Percentiles rank a stretch among this genome's conserved stretches.
Conservation (phyloP, 2,888 invertebrate genomes). For the Lymantria dispar region DNA sequence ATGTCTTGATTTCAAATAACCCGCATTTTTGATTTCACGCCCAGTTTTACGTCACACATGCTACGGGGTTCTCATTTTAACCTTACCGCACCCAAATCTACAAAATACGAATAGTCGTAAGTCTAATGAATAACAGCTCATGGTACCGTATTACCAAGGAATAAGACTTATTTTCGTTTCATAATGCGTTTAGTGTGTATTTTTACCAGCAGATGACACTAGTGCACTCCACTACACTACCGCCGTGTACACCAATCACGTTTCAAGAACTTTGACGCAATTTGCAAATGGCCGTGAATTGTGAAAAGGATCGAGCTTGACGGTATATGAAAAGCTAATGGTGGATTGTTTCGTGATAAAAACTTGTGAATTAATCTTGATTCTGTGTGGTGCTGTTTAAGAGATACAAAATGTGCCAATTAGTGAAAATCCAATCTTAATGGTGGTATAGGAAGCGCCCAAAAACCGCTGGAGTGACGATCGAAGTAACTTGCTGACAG, state of each 20-base stretch:
- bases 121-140: conserved; percentile 15
- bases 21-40: conserved; percentile 71
- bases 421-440: conserved; percentile 79
- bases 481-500: conserved; percentile 75
- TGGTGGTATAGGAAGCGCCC: conserved; percentile 74
- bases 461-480: conserved; percentile 72
- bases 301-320: conserved; percentile 78
- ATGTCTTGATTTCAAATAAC: conserved; percentile 4
- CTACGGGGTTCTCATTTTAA: conserved; percentile 70
- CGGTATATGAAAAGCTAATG: conserved; percentile 77
- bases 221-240: conserved; percentile 54
- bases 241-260: conserved; percentile 74
- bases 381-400: conserved; percentile 73
- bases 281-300: conserved; percentile 83
- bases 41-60: conserved; percentile 79
- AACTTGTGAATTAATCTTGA: conserved; percentile 65
- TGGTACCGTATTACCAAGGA: neutral
- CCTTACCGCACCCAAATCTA: conserved; percentile 76
- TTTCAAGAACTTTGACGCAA: conserved; percentile 79
- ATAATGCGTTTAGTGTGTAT: conserved; percentile 38
- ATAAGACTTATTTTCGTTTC: conserved; percentile 38
- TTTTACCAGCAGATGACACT: conserved; percentile 52
- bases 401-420: conserved; percentile 80
- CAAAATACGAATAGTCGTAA: conserved; percentile 44
- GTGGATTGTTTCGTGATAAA: conserved; percentile 72